Conservation (phyloP, 2,888 invertebrate species). For the Phalangium opilio region DNA sequence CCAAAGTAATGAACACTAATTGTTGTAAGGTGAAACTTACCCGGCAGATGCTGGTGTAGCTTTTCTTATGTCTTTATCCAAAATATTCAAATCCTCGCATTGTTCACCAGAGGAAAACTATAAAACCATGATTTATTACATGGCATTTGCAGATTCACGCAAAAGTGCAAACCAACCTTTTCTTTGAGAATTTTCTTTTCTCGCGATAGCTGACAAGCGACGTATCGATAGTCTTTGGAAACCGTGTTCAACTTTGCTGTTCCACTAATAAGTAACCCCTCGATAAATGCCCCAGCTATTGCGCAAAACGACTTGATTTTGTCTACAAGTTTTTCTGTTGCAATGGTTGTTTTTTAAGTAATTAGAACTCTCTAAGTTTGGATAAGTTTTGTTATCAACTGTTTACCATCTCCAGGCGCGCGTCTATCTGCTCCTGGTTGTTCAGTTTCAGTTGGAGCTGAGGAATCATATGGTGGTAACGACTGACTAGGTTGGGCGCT, state of each 20-base stretch:
- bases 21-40: no score
- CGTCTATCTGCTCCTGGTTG: not conserved
- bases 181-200: conserved; percentile 71
- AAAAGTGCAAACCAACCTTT: conserved; percentile 8
- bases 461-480: not conserved
- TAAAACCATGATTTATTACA: no score
- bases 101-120: no score
- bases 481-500: not conserved
- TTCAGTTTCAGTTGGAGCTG: conserved; percentile 1
- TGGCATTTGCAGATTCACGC: no score
- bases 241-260: conserved; percentile 68
- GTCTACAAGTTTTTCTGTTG: conserved; percentile 16
- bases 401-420: not conserved
- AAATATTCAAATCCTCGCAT: no score
- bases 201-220: conserved; percentile 66
- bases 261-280: conserved; percentile 61
- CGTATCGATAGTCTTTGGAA: conserved; percentile 87
- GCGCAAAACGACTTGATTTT: conserved; percentile 8
- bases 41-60: no score
- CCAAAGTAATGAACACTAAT: no score
- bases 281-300: conserved; percentile 48
- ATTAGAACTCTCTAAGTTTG: conserved; percentile 35
- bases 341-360: not conserved
- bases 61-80: no score
- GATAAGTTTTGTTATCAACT: conserved; percentile 34